Evolutionary conservation across 2,797 vertebrate species (phyloP).

Genomic region (Apodemus agrarius): DNA sequence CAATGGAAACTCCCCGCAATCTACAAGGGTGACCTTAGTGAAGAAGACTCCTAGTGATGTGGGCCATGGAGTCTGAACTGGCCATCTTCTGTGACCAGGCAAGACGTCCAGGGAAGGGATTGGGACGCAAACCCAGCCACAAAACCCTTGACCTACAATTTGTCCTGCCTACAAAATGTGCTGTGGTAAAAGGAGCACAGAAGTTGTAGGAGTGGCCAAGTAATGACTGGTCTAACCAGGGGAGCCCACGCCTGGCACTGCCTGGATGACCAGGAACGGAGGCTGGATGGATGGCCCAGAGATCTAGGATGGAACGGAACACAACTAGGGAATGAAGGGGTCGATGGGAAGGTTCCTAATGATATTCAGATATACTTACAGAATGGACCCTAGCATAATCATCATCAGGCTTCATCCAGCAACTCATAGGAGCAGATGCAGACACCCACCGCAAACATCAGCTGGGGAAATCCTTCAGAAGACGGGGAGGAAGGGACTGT

Average conservation of each 20-base stretch:
- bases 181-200: neutral
- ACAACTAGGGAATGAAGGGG: neutral
- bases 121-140: neutral
- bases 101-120: neutral
- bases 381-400: neutral
- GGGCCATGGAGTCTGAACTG: neutral
- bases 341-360: neutral
- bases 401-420: neutral
- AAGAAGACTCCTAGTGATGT: neutral
- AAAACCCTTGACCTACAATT: neutral
- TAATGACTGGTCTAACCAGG: neutral
- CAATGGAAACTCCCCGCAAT: neutral
- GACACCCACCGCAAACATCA: neutral
- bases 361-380: neutral
- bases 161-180: neutral
- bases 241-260: neutral
- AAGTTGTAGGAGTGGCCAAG: neutral
- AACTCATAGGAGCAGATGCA: neutral
- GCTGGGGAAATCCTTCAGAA: neutral
- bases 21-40: neutral
- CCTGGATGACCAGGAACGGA: neutral
- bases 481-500: neutral
- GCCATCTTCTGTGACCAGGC: neutral
- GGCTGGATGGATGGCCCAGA: neutral
- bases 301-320: neutral